These are phyloP conservation scores for Sorex fumeus DNA, from an alignment of 2,113 vertebrate genomes.

Conservation along the genomic window DNA sequence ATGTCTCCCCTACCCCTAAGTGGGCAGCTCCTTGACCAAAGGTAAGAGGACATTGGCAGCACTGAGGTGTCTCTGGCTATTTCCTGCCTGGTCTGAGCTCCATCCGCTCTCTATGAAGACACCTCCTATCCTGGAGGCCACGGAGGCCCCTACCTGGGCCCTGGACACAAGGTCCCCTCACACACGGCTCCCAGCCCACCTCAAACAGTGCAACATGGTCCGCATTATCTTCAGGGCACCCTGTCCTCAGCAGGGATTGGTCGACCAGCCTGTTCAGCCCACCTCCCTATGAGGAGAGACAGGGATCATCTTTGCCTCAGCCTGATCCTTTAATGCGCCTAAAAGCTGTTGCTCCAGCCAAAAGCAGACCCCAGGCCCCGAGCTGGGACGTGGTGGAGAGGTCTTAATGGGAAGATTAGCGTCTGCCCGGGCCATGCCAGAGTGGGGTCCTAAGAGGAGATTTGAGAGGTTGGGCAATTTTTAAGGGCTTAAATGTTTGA, in stretches of 20 bases:
- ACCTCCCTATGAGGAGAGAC: slow-evolving; percentile 85
- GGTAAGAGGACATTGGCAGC: neutral
- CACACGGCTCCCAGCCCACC: neutral
- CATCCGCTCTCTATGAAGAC: neutral
- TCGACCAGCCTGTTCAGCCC: slow-evolving; percentile 75
- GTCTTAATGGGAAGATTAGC: slow-evolving; percentile 92
- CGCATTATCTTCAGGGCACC: slow-evolving; percentile 71
- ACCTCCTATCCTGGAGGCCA: neutral
- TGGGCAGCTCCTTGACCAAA: neutral
- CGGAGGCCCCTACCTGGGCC: neutral
- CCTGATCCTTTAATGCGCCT: slow-evolving; percentile 91
- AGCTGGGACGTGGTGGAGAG: slow-evolving; percentile 87
- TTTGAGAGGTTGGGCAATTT: slow-evolving; percentile 89
- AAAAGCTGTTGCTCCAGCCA: slow-evolving; percentile 89
- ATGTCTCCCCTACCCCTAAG: neutral
- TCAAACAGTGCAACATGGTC: neutral
- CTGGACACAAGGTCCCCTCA: neutral
- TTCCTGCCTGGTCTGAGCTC: neutral
- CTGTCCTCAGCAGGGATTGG: slow-evolving; percentile 72
- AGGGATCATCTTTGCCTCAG: slow-evolving; percentile 88
- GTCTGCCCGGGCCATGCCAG: slow-evolving; percentile 77
- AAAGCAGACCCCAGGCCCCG: slow-evolving; percentile 84
- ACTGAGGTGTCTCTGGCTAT: neutral
- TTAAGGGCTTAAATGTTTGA: slow-evolving; percentile 89
- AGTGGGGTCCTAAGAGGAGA: slow-evolving; percentile 88